A percentile compares a stretch with the other conserved stretches of the same genome.
These are phyloP conservation scores for Lacanobia oleracea DNA, from an alignment of 2,888 invertebrate species.

Conservation along the genomic window DNA sequence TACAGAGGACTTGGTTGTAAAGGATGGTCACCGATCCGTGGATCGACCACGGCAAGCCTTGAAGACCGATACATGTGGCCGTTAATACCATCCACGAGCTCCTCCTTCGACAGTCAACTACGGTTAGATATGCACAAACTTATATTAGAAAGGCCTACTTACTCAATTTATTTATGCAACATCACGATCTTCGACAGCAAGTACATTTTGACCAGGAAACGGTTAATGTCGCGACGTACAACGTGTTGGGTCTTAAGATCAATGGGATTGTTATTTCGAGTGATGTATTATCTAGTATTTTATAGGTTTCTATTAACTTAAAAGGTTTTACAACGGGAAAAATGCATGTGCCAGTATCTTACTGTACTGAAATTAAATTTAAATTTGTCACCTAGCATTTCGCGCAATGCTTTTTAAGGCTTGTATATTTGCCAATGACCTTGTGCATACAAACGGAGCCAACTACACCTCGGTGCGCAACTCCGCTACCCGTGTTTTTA, in stretches of 20 bases:
- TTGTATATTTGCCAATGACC: no score
- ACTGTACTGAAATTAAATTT: neutral
- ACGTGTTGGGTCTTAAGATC: slow-evolving; percentile 46
- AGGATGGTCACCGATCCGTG: neutral
- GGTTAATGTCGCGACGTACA: slow-evolving; percentile 32
- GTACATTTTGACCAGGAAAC: slow-evolving; percentile 46
- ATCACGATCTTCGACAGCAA: slow-evolving; percentile 32
- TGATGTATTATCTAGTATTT: slow-evolving; percentile 5
- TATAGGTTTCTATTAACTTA: neutral
- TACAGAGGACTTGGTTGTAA: no score
- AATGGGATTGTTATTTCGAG: neutral
- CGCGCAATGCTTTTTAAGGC: no score
- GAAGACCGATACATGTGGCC: neutral
- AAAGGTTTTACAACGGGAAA: neutral
- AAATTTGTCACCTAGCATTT: no score
- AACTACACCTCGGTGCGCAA: no score
- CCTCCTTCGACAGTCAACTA: slow-evolving; percentile 82
- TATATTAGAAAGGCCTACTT: slow-evolving; percentile 47
- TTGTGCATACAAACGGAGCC: no score
- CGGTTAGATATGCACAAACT: slow-evolving; percentile 40
- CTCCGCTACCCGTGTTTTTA: no score
- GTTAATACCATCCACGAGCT: slow-evolving; percentile 80
- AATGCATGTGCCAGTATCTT: neutral
- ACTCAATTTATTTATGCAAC: slow-evolving; percentile 39
- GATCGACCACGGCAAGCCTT: neutral